These are phyloP conservation scores for Nothobranchius kuhntae DNA, from an alignment of 2,113 vertebrate species.

Conservation along the genomic window DNA sequence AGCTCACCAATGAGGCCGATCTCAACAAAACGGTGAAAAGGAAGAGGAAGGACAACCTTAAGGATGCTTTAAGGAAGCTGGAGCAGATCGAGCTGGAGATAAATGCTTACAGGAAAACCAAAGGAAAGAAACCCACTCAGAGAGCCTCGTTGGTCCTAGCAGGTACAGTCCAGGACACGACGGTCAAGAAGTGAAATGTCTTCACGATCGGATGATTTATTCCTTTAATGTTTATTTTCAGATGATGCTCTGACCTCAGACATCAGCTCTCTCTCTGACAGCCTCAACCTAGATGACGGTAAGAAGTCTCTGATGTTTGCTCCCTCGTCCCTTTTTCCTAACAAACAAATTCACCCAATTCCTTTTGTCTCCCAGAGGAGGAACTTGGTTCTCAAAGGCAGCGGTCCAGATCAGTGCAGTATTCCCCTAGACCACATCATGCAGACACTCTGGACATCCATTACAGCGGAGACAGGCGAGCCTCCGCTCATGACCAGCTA, in stretches of 20 bases:
- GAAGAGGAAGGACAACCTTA: constrained; percentile 88
- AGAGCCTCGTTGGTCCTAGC: constrained; percentile 84
- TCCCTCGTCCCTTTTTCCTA: background rate
- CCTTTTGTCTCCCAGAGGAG: constrained; percentile 71
- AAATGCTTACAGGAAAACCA: constrained; percentile 86
- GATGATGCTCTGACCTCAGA: constrained; percentile 91
- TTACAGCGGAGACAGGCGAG: constrained; percentile 63
- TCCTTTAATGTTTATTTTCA: constrained; percentile 63
- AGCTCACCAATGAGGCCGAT: constrained; percentile 87
- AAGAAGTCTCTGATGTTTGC: constrained; percentile 42
- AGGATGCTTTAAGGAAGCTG: constrained; percentile 87
- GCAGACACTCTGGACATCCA: constrained; percentile 81
- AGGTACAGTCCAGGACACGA: constrained; percentile 70
- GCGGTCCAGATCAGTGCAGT: constrained; percentile 85
- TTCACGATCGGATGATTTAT: no score
- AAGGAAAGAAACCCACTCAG: constrained; percentile 87
- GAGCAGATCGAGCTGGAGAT: constrained; percentile 91
- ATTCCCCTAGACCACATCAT: constrained; percentile 86
- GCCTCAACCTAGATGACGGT: constrained; percentile 90
- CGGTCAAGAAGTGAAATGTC: no score
- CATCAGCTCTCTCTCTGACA: constrained; percentile 92
- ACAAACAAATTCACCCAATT: constrained; percentile 15
- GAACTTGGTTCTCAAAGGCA: constrained; percentile 79
- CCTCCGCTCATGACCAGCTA: constrained; percentile 67
- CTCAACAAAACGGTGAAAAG: constrained; percentile 92